Evolutionary conservation across 30 jellyfish, hydroid and myxozoan genomes (phyloP), one percentile per base, ranked within the genome.

Genomic region (Cassiopea xamachana): DNA sequence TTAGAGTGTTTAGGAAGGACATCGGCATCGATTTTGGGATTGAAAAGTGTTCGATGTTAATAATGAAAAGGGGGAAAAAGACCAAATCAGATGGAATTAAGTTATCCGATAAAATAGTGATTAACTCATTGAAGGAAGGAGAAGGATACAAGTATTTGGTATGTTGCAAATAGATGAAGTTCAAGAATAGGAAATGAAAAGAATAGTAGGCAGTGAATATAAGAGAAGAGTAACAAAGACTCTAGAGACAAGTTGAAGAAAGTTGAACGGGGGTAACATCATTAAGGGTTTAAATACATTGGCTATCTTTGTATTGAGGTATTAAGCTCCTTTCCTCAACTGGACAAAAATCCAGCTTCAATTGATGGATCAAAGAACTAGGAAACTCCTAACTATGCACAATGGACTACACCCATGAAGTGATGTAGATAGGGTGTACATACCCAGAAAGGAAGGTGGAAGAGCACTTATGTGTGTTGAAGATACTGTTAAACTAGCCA

Each of bases 381-480:
- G 76, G 15, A 67, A 67, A 19, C 15, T 67, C 14, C 2, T 67
- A 7, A 67, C 76, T 14, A 67, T 67, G 76, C 46, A 13, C 3
- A 19, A 19, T 14, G 76, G 27, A 15, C 2, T 67, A 16, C 76
- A 19, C 12, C 64, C 64, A 3, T 3, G 64, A 10, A 55, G 64
- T 3, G 12, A 55, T 69, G 78, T 0, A 6, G 78, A 69, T 14
- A 10, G 48, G 8, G 8, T 69, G 15, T 69, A 43, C 78, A 69
- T 69, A 69, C 78, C 78, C 7, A 10, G 78, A 69, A 6, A n/a
- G 7, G 78, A 69, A 69, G 78, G 78, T 4, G 78, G 78, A 4
- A 69, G 78, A 69, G 78, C n/a, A 69, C 78, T 69, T n/a, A 10
- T 18, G 9, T 6, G 78, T 69, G 78, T 43, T n/a, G 78, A 69